phyloP scores from a whole-genome alignment of 2,797 vertebrate species.

The Eleutherodactylus coqui region DNA sequence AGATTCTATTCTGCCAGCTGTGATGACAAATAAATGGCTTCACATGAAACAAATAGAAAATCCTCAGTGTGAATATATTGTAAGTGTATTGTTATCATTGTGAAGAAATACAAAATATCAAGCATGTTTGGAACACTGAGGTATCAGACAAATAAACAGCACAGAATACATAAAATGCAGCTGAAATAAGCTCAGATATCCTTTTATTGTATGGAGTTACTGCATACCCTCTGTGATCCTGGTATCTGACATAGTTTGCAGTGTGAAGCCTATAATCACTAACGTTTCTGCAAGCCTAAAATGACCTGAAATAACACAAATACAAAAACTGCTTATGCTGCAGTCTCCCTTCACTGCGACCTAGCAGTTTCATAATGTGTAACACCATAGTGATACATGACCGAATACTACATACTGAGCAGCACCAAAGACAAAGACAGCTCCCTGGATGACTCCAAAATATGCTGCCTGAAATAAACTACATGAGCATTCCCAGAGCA shows the following conservation, averaged over 20 bases:
- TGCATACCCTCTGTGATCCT: background rate
- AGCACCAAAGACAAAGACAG: slow-evolving; percentile 61
- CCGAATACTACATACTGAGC: slow-evolving; percentile 21
- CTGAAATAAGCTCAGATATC: background rate
- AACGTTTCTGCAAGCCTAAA: background rate
- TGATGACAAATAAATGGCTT: background rate
- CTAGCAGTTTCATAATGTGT: background rate
- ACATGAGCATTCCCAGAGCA: slow-evolving; percentile 68
- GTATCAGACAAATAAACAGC: background rate
- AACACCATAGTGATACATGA: background rate
- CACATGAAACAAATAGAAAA: background rate
- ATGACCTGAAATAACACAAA: background rate
- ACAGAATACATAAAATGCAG: background rate
- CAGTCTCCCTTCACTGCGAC: background rate
- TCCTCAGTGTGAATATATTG: background rate
- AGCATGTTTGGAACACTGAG: background rate
- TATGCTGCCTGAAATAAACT: slow-evolving; percentile 43
- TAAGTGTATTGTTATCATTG: background rate
- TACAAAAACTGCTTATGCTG: background rate
- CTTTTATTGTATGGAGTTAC: background rate
- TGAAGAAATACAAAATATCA: background rate
- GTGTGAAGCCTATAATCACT: background rate
- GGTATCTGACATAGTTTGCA: background rate
- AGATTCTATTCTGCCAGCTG: background rate
- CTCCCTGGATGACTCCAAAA: slow-evolving; percentile 30